Base-by-base conservation (phyloP, 2,888 invertebrate genomes). In the Xanthia togata region DNA sequence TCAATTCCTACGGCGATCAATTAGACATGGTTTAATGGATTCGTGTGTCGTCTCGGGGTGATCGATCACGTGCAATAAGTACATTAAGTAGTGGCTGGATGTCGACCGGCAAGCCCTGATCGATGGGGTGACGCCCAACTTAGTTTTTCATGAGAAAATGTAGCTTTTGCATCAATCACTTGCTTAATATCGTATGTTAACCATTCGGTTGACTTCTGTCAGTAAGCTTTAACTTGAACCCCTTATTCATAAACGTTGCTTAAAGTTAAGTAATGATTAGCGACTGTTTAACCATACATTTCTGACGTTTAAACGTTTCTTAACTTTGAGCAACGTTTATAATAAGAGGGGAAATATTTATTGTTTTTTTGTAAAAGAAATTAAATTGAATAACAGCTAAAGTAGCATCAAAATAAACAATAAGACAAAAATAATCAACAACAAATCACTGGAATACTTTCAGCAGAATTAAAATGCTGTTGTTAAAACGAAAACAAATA, bases 21-120 rank as follows among this genome's bases (percentile, higher is more conserved):
- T 96, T 96, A 95, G 93, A 94, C 92, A 93, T 91, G 94, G 92
- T 94, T 95, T 95, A 95, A 95, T 95, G 96, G 96, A 95, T 95
- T 94, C 92, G 91, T 91, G 93, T 95, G 95, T 94, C 94, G 91
- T 90, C 91, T 89, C 88, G 88, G 84, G 88, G 95, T 93, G 95
- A 96, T 96, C 94, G 93, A 96, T 96, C 93, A 94, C 92, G 86
- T 87, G 92, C 92, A 93, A 92, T 94, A 93, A 94, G 94, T 93
- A 95, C 94, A 94, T 95, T 95, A 94, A 94, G 93, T 91, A 93
- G 92, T 92, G 92, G 93, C 94, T 93, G 87, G 90, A 91, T 91
- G 92, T 90, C 89, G 89, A 86, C 89, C 90, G 88, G 81, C 86
- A 88, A 83, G 89, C 87, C 78, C 91, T 95, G 95, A 95, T 95